Conservation (phyloP, 2,113 vertebrate species). For the Collichthys lucidus region DNA sequence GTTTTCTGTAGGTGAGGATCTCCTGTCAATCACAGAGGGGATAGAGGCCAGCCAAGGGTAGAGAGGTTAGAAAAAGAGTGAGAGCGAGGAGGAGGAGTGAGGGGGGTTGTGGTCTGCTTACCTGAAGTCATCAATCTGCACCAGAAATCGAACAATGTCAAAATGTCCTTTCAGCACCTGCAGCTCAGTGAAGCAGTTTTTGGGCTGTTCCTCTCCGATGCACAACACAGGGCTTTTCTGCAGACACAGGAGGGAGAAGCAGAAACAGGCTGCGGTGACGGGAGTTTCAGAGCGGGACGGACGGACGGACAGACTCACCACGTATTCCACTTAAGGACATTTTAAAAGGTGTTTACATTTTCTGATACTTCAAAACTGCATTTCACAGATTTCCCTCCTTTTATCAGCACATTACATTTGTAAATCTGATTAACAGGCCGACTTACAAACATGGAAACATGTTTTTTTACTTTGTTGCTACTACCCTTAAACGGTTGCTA, state of each 20-base stretch:
- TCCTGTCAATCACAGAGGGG: constrained; percentile 80
- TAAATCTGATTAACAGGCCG: no score
- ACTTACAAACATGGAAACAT: no score
- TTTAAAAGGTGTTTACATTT: not conserved
- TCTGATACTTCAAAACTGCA: not conserved
- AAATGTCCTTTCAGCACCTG: constrained; percentile 95
- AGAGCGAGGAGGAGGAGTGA: not conserved
- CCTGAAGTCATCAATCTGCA: constrained; percentile 95
- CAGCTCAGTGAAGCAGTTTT: constrained; percentile 96
- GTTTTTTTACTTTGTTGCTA: no score
- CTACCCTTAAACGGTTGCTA: no score
- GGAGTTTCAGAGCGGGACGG: not conserved
- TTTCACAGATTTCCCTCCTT: not conserved
- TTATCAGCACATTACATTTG: no score
- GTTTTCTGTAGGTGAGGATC: constrained; percentile 80
- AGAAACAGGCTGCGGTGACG: not conserved
- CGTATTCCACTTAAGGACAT: not conserved
- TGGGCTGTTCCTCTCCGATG: constrained; percentile 95
- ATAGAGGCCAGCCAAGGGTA: constrained; percentile 71
- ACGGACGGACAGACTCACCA: not conserved
- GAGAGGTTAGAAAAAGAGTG: constrained; percentile 58
- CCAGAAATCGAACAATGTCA: constrained; percentile 97
- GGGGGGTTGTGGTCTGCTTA: constrained; percentile 78
- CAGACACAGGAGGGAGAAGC: constrained; percentile 61
- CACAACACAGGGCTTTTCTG: constrained; percentile 92